A percentile compares a stretch with the other conserved stretches of the same genome.
These are phyloP conservation scores for Drosophila simulans DNA, from an alignment of 1,140 invertebrate species.

Conservation along the genomic window DNA sequence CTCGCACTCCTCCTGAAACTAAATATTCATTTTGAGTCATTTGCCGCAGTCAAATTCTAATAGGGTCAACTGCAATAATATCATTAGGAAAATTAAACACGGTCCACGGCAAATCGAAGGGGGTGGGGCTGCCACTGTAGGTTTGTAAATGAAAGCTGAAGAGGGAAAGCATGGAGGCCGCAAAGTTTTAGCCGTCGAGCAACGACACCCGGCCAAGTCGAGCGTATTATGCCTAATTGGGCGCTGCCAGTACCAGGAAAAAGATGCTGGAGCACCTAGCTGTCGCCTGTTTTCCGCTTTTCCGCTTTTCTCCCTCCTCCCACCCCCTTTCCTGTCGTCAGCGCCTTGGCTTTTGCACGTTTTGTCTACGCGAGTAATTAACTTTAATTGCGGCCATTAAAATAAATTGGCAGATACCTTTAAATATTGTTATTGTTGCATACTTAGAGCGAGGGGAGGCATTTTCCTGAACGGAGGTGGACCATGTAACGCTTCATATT, in stretches of 20 bases:
- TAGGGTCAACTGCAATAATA: constrained; percentile 83
- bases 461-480: constrained; percentile 1
- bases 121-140: background rate
- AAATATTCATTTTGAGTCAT: constrained; percentile 83
- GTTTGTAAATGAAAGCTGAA: constrained; percentile 4
- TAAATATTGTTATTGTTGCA: constrained; percentile 84
- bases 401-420: constrained; percentile 84
- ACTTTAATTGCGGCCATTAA: constrained; percentile 84
- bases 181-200: constrained; percentile 66
- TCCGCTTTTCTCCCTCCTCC: constrained; percentile 11
- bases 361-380: constrained; percentile 84
- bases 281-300: constrained; percentile 44
- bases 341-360: constrained; percentile 74
- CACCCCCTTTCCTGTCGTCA: background rate
- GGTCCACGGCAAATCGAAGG: constrained; percentile 39
- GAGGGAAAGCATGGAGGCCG: constrained; percentile 24
- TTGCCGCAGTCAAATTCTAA: constrained; percentile 77
- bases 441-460: constrained; percentile 52
- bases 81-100: constrained; percentile 83
- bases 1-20: constrained; percentile 45
- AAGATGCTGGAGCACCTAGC: constrained; percentile 53
- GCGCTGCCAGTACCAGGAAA: constrained; percentile 63
- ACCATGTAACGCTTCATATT: constrained; percentile 36
- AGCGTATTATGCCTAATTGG: constrained; percentile 83
- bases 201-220: constrained; percentile 66